Evolutionary conservation across 2,888 invertebrate genomes (phyloP).

Genomic region (Seira sanloemensis): DNA sequence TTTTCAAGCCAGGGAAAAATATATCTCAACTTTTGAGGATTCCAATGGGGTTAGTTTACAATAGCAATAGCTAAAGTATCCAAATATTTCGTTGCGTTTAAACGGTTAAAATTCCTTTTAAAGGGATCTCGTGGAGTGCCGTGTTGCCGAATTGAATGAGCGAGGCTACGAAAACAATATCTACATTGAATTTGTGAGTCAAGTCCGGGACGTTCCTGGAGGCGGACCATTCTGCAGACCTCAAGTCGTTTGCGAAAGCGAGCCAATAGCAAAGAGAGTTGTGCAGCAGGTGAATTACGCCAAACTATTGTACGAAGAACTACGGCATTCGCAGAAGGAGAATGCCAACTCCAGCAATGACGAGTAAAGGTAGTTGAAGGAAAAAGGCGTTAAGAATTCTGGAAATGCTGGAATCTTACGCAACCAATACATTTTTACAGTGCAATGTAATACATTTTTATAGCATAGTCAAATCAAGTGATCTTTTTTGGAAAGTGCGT

Average conservation of each 20-base stretch:
- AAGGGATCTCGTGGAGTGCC: conserved; percentile 83
- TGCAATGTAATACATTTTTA: too few relatives aligned
- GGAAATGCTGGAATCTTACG: too few relatives aligned
- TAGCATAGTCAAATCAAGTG: too few relatives aligned
- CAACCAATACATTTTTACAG: too few relatives aligned
- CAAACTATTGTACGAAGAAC: conserved; percentile 89
- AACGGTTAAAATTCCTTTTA: too few relatives aligned
- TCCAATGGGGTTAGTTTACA: conserved; percentile 79
- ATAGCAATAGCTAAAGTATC: too few relatives aligned
- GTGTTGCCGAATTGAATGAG: conserved; percentile 77
- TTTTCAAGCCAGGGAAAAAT: conserved; percentile 79
- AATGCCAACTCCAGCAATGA: conserved; percentile 38
- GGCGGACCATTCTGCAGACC: conserved; percentile 77
- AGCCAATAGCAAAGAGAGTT: conserved; percentile 83
- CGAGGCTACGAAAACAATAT: conserved; percentile 74
- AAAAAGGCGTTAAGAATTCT: background rate
- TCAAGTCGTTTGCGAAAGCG: conserved; percentile 86
- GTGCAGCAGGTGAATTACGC: conserved; percentile 92
- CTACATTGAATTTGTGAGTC: conserved; percentile 82
- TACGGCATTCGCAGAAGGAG: conserved; percentile 81
- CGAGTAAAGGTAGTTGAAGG: conserved; percentile 15
- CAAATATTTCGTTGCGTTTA: too few relatives aligned
- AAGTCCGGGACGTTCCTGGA: conserved; percentile 77
- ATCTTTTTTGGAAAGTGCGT: too few relatives aligned
- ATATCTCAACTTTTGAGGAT: conserved; percentile 79